A percentile compares a stretch with the other conserved stretches of the same genome.
phyloP scores from a whole-genome alignment of 1,140 invertebrate genomes.

The Temnothorax curvispinosus region DNA sequence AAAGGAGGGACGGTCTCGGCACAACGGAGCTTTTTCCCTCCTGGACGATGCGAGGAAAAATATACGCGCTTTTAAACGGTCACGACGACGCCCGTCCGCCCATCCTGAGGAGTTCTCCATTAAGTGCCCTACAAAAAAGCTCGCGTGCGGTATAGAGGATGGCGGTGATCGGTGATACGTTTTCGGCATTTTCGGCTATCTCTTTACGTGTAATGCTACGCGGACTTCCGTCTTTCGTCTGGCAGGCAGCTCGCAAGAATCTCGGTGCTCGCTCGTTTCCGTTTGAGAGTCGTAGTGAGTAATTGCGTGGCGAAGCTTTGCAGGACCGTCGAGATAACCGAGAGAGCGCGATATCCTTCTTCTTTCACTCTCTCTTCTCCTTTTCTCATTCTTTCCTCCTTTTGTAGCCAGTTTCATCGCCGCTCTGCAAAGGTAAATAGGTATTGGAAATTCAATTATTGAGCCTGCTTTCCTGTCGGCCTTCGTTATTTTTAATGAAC shows the following conservation, averaged over 20 bases:
- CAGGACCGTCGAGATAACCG: constrained; percentile 48
- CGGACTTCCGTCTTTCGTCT: constrained; percentile 4
- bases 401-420: constrained; percentile 15
- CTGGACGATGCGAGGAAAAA: constrained; percentile 53
- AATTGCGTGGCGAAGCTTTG: constrained; percentile 46
- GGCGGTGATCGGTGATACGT: constrained; percentile 48
- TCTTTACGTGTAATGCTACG: not conserved
- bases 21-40: constrained; percentile 58
- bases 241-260: not conserved
- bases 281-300: constrained; percentile 36
- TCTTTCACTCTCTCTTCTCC: not conserved
- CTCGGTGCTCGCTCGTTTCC: constrained; percentile 46
- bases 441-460: constrained; percentile 76
- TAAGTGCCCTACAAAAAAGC: constrained; percentile 72
- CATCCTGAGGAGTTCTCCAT: constrained; percentile 70
- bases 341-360: constrained; percentile 28
- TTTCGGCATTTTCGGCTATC: constrained; percentile 43
- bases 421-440: constrained; percentile 71
- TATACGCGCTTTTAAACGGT: constrained; percentile 63
- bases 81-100: constrained; percentile 50
- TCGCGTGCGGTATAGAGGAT: constrained; percentile 55
- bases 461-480: constrained; percentile 46
- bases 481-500: constrained; percentile 77
- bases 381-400: not conserved
- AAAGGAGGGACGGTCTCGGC: constrained; percentile 79